Evolutionary conservation across 2,113 vertebrate species (phyloP).

Genomic region (Pedionomus torquatus): DNA sequence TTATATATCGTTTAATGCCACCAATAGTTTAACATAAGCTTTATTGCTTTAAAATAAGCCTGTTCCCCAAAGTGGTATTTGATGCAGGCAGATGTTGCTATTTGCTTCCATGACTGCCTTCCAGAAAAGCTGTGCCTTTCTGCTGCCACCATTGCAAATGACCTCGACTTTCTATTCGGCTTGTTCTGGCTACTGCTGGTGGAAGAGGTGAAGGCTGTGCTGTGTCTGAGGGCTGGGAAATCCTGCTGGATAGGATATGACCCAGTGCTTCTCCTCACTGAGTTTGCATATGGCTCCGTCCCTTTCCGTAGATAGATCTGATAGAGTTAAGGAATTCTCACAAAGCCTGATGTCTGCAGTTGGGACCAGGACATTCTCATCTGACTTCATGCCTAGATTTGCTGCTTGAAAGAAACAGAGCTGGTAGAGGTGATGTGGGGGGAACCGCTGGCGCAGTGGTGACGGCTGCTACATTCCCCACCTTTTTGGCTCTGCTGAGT

Average conservation of each 20-base stretch:
- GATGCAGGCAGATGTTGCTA: neutral
- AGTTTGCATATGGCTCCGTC: fast-evolving
- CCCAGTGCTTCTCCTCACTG: neutral
- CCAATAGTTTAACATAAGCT: neutral
- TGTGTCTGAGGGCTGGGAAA: neutral
- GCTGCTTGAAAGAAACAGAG: neutral
- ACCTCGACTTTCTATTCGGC: neutral
- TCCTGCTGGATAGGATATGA: neutral
- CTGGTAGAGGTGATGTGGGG: neutral
- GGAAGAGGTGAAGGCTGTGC: neutral
- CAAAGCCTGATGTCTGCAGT: neutral
- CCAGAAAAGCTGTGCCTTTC: neutral
- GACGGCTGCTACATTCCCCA: fast-evolving
- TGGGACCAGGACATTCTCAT: neutral
- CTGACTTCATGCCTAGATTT: neutral
- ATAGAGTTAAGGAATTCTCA: neutral
- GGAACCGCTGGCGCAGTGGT: neutral
- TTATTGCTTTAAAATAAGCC: neutral
- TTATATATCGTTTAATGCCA: neutral
- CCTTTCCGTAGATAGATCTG: fast-evolving
- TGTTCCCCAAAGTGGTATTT: neutral
- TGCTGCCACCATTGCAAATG: neutral
- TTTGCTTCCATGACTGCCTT: neutral
- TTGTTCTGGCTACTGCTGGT: fast-evolving
- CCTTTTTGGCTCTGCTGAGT: neutral